Evolutionary conservation across 2,888 invertebrate genomes (phyloP).

Genomic region (Drosophila setosimentum): DNA sequence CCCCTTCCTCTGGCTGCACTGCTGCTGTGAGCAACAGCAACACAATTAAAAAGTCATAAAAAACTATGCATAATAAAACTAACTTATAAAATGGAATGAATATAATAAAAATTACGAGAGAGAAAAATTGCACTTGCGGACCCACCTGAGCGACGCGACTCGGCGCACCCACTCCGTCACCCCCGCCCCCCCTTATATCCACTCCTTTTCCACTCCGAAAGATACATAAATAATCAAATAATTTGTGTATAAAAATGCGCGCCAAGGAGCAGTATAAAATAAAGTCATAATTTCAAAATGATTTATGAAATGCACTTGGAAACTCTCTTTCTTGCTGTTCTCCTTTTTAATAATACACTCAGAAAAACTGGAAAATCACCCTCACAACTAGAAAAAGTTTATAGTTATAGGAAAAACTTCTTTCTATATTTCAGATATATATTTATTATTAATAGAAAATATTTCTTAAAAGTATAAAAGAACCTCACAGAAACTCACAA

Average conservation of each 20-base stretch:
- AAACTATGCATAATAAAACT: slow-evolving; percentile 45
- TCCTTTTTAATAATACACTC: slow-evolving; percentile 5
- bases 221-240: slow-evolving; percentile 71
- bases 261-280: slow-evolving; percentile 63
- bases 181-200: too few species aligned
- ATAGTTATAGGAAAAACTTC: accelerated
- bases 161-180: slow-evolving; percentile 54
- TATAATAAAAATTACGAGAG: slow-evolving; percentile 10
- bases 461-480: background rate
- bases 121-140: slow-evolving; percentile 30
- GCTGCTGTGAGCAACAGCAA: slow-evolving; percentile 2
- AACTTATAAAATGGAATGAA: slow-evolving; percentile 20
- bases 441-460: background rate
- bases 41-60: slow-evolving; percentile 71
- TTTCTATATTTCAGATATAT: background rate
- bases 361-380: background rate
- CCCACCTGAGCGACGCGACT: slow-evolving; percentile 41
- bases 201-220: slow-evolving; percentile 12
- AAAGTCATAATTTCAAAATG: slow-evolving; percentile 78
- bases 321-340: slow-evolving; percentile 34
- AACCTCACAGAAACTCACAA: background rate
- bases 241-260: slow-evolving; percentile 74
- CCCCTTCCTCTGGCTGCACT: background rate
- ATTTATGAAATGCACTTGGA: slow-evolving; percentile 70
- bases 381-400: background rate